These are phyloP conservation scores for Actinemys pallida DNA, from an alignment of 2,113 vertebrate species.

Conservation along the genomic window DNA sequence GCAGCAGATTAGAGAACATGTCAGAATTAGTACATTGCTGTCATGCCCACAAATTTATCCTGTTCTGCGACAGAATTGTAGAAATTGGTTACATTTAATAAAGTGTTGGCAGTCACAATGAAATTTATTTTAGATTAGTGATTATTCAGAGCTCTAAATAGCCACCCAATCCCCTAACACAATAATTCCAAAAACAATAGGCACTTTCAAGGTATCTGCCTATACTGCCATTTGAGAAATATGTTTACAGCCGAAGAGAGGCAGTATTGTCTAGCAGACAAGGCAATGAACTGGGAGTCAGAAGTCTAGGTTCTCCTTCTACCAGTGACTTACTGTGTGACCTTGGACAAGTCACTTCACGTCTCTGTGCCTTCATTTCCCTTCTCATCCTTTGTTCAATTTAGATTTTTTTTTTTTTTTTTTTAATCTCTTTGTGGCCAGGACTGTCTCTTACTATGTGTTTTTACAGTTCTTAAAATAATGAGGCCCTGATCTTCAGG, in stretches of 20 bases:
- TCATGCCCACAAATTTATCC: background rate
- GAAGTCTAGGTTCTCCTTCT: background rate
- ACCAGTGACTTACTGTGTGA: fast-evolving
- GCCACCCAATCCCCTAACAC: background rate
- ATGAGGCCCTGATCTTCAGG: background rate
- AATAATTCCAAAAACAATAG: background rate
- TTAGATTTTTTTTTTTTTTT: background rate
- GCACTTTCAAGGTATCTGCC: background rate
- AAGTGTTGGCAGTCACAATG: background rate
- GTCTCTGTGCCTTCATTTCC: background rate
- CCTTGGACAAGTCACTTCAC: background rate
- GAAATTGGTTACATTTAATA: background rate
- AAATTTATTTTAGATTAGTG: background rate
- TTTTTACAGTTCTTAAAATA: background rate
- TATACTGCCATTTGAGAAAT: background rate
- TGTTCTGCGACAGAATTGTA: background rate
- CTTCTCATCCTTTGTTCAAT: background rate
- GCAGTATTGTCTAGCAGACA: background rate
- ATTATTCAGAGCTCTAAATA: background rate
- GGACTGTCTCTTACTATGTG: background rate
- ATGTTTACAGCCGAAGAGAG: background rate
- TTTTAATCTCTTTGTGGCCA: background rate
- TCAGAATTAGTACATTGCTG: background rate
- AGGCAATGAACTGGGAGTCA: background rate
- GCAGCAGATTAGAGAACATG: background rate